Percentiles rank a stretch among this genome's conserved stretches.
These are phyloP conservation scores for Gymnopithys bicolor DNA, from an alignment of 2,797 vertebrate genomes.

Conservation along the genomic window DNA sequence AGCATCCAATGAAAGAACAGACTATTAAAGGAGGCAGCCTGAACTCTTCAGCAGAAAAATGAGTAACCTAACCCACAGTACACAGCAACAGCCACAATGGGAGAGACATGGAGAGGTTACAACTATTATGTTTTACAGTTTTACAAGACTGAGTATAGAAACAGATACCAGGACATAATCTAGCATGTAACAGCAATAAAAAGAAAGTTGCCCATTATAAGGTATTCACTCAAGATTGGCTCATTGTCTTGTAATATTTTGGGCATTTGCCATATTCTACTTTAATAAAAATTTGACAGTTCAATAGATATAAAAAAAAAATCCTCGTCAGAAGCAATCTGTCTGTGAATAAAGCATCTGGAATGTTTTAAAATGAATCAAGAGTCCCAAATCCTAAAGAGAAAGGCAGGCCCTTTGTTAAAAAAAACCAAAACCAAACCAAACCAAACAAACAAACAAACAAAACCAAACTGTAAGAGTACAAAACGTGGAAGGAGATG, in stretches of 20 bases:
- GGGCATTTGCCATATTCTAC: not conserved
- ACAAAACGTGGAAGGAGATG: not conserved
- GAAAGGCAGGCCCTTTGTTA: not conserved
- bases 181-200: constrained; percentile 26
- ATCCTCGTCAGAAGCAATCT: constrained; percentile 2
- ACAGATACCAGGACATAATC: constrained; percentile 48
- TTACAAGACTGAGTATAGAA: constrained; percentile 38
- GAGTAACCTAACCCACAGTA: constrained; percentile 40
- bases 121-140: constrained; percentile 53
- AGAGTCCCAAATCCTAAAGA: not conserved
- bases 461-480: not conserved
- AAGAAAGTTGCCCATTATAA: constrained; percentile 27
- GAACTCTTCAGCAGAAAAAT: constrained; percentile 1
- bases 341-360: constrained; percentile 30
- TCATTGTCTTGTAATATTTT: constrained; percentile 2
- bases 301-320: not conserved
- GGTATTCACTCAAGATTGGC: not conserved
- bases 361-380: constrained; percentile 41
- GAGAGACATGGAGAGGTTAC: constrained; percentile 55
- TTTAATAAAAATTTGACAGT: constrained; percentile 38
- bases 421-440: not conserved
- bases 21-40: constrained; percentile 29
- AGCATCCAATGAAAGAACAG: not conserved
- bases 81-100: constrained; percentile 18
- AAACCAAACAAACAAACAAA: not conserved